Conservation (phyloP, 1,140 invertebrate species). For the Bacillus rossius region DNA sequence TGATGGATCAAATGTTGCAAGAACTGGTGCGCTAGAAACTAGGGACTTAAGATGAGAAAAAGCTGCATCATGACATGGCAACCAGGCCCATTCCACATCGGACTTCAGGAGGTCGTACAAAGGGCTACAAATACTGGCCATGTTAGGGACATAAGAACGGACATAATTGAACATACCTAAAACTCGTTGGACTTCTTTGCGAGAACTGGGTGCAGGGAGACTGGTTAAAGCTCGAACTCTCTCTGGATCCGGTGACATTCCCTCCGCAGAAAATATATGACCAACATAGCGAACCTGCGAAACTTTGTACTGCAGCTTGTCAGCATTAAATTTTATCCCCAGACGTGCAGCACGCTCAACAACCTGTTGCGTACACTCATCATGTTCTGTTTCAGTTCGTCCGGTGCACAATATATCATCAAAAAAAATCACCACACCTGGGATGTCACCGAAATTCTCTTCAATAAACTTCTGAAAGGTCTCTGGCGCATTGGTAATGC, state of each 20-base stretch:
- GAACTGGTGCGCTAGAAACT: background rate
- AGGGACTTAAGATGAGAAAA: background rate
- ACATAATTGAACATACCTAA: conserved; percentile 1
- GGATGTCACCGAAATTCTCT: background rate
- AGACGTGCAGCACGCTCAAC: background rate
- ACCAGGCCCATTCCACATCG: background rate
- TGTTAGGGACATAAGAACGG: background rate
- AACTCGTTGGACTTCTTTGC: background rate
- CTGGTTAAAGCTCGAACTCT: background rate
- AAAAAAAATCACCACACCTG: background rate
- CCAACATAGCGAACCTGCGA: background rate
- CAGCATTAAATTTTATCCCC: background rate
- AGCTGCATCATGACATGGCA: background rate
- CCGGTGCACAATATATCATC: background rate
- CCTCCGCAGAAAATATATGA: background rate
- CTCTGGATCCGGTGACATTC: background rate
- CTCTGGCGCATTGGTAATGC: background rate
- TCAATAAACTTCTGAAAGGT: background rate
- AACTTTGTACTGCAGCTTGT: background rate
- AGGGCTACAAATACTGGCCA: background rate
- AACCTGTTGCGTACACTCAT: background rate
- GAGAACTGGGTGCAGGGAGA: background rate
- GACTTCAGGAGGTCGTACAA: background rate
- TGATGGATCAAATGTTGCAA: background rate
- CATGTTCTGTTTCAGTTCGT: background rate